Base-by-base conservation (phyloP, 2,888 invertebrate species). In the Dermolepida albohirtum region DNA sequence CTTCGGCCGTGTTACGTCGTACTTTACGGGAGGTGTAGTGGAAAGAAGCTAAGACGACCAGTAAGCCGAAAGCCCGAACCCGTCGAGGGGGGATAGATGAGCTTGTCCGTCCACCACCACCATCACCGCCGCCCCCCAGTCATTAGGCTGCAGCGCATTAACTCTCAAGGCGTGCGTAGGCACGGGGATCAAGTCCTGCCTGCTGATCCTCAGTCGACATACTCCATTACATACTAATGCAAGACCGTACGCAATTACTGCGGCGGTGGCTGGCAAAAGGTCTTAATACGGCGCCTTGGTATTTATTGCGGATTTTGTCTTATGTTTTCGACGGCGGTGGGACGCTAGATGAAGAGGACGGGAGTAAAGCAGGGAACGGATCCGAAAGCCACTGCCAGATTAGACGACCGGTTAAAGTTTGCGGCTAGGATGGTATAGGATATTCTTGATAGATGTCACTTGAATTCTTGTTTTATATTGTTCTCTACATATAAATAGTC, bases 171-270 rank as follows among this genome's bases (percentile, higher is more conserved):
- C 80, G 80, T 79, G 78, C 80, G 79, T 80, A 78, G 80, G 78
- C 78, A 59, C 44, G 59, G 75, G 79, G 80, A 80, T 81, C 80
- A 80, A 80, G 75, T 79, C 75, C 78, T 59, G 72, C 76, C 71
- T 63, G 78, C 77, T 80, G 79, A 79, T 80, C 78, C 78, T 77
- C 74, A 74, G 77, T 34, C 34, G 34, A 80, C 78, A 77, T 80
- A 79, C 79, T 79, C 79, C 79, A 80, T 80, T 80, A 81, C 81
- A 80, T 81, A 81, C 81, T 81, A 81, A 81, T 81, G 80, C 77
- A 64, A 57, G 57, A 40, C 66, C 66, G 47, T 68, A 64, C 68
- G 68, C 68, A 68, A 66, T 68, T 68, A 68, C 55, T 17, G 34
- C 67, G 59, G 29, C 44, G 59, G 59, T 59, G 59, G 59, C 59